A percentile compares a stretch with the other conserved stretches of the same genome.
phyloP scores from a whole-genome alignment of 2,113 vertebrate genomes.

The Zapus hudsonius region DNA sequence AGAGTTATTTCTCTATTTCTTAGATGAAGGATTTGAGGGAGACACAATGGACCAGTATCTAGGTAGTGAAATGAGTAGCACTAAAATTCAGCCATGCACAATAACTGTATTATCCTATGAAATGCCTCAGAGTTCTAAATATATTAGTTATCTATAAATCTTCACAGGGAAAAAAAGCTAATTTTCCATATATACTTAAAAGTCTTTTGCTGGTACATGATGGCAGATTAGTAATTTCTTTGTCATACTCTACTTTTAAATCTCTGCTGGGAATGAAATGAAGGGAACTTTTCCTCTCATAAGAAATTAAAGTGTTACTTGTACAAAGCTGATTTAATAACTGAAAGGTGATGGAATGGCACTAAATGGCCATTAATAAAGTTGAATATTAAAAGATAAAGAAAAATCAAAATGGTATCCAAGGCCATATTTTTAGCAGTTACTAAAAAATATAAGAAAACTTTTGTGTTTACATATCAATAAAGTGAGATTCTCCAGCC shows the following conservation, averaged over 20 bases:
- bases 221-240: background rate
- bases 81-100: background rate
- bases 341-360: background rate
- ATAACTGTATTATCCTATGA: background rate
- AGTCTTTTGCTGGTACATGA: background rate
- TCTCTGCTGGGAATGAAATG: background rate
- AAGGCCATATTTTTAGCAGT: background rate
- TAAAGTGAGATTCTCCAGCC: background rate
- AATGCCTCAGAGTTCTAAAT: background rate
- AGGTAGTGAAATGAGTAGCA: background rate
- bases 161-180: background rate
- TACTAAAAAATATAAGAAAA: background rate
- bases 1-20: background rate
- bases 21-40: background rate
- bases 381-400: background rate
- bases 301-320: background rate
- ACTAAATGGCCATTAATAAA: background rate
- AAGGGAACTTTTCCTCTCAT: background rate
- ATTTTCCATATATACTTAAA: background rate
- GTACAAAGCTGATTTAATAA: background rate
- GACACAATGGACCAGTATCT: background rate
- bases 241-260: background rate
- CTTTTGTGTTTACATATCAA: constrained; percentile 11
- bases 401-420: background rate
- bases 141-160: background rate